Evolutionary conservation across 1,140 invertebrate genomes (phyloP), one percentile per base, ranked within the genome.

Genomic region (Polypedilum vanderplanki): DNA sequence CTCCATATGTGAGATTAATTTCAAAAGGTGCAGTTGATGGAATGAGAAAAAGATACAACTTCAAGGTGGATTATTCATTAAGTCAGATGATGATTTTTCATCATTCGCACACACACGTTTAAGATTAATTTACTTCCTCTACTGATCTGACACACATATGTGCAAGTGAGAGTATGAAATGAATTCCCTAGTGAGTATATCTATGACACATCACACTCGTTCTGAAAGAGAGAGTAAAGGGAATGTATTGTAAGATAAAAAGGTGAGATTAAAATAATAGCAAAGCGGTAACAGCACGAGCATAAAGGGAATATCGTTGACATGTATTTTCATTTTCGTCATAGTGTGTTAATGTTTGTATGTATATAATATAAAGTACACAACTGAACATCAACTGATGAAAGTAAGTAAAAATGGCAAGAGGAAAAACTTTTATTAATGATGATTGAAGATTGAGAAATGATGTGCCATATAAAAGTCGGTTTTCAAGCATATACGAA

Each of bases 381-480:
- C 24, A 33, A 33, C 24, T 33, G 24, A 57, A 4, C 46, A 57
- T 12, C 46, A 57, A n/a, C 46, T 12, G 41, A 46, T 46, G 41
- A 46, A 46, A 33, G 46, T 57, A 33, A 33, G 46, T 57, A 57
- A n/a, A n/a, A 12, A 57, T 57, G 46, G 12, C 46, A 57, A 12
- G n/a, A n/a, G 12, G 41, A 70, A 9, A 70, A 70, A 70, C 65
- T 70, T 70, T 70, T 70, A 70, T 70, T 70, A 70, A 70, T 70
- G 65, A 70, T 70, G 65, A 70, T 70, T 70, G 65, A 70, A 70
- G 65, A 70, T 70, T 70, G 65, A 70, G 65, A 70, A 70, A 70
- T 70, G 65, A 70, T 70, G 17, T 70, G 65, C 65, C 65, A 70
- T 22, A 70, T 70, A 18, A 57, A 22, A 70, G 65, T 33, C 65